A percentile compares a stretch with the other conserved stretches of the same genome.
These are phyloP conservation scores for Chelonia mydas DNA, from an alignment of 2,797 vertebrate species.

Conservation along the genomic window DNA sequence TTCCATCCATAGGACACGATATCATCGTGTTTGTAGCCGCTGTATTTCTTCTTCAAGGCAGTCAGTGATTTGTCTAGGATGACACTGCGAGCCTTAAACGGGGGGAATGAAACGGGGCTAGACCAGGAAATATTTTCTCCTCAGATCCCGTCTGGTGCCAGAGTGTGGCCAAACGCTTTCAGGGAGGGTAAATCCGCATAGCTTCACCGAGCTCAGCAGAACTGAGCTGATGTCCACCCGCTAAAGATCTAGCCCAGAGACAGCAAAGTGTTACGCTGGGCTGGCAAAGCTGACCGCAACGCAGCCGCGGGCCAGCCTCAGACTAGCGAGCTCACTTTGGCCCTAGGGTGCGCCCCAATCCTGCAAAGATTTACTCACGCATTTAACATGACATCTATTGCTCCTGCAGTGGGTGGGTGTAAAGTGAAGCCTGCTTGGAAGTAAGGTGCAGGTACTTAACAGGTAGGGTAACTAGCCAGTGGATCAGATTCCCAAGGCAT, in stretches of 20 bases:
- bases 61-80: neutral
- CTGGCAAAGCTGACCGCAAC: too few species aligned
- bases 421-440: neutral
- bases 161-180: neutral
- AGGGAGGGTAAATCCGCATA: neutral
- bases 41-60: neutral
- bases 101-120: neutral
- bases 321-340: neutral
- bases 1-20: neutral
- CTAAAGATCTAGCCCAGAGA: neutral
- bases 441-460: neutral
- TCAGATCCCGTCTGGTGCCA: neutral
- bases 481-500: neutral
- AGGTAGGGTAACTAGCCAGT: neutral
- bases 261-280: neutral
- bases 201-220: neutral
- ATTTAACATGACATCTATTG: neutral
- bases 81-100: neutral
- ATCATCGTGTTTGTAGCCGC: neutral
- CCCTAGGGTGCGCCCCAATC: neutral
- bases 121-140: neutral
- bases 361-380: neutral
- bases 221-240: too few species aligned
- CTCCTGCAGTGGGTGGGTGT: neutral
- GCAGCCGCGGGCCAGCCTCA: neutral